Base-by-base conservation (phyloP, 1,140 invertebrate genomes). In the Homalodisca vitripennis region DNA sequence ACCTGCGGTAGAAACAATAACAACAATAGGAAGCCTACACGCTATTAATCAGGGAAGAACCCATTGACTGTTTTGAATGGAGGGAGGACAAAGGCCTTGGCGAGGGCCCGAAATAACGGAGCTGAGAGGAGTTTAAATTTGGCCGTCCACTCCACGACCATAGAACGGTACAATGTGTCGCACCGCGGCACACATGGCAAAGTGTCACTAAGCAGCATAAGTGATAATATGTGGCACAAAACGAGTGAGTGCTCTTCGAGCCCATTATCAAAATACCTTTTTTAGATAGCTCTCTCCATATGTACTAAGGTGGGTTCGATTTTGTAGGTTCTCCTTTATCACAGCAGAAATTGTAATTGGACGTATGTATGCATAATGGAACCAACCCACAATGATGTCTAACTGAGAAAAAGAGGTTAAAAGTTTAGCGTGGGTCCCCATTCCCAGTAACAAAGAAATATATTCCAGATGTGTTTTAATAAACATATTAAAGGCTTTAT, bases 81-180 rank as follows among this genome's bases (percentile, higher is more conserved):
- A 51, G 17, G 48, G 48, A 20, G 48, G 3, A 51, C 22, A 51
- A 51, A 51, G 48, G 48, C 48, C 48, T 51, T 51, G 48, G 48
- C 22, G n/a, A n/a, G 48, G 48, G 48, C 6, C 48, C 3, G 48
- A 51, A 51, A 51, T 51, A 51, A 51, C 48, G 22, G 48, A 20
- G 48, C 48, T 20, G 48, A 51, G 48, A 12, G 34, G 34, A 51
- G n/a, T 6, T 51, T 51, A 51, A 51, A 51, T 51, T 51, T 51
- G 48, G 48, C 48, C 48, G 48, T 51, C 48, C 48, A 51, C 48
- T 20, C 14, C 48, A 51, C 48, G 22, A 20, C 48, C 48, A 3
- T 14, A 51, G 48, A 20, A 51, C 48, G 22, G 22, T 51, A 22
- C 22, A 14, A 20, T 22, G 3, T 20, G 14, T 51, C 6, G 14